Evolutionary conservation across 2,113 vertebrate species (phyloP), one percentile per base, ranked within the genome.

Genomic region (Lichenostomus cassidix): DNA sequence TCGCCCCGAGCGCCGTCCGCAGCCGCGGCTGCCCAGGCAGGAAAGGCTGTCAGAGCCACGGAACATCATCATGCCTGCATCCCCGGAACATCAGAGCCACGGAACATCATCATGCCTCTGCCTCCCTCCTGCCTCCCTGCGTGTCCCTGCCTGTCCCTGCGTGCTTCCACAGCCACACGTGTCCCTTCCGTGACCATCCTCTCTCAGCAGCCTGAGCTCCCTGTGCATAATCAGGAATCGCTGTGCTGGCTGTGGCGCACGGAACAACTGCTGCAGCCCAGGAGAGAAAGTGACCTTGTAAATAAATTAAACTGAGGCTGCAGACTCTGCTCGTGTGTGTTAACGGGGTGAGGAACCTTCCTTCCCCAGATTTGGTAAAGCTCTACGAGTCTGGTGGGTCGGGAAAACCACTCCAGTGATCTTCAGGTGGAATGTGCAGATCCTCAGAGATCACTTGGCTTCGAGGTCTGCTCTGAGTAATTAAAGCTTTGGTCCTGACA

Each of bases 81-180:
- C 50, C 11, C 1, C 10, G 74, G n/a, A n/a, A n/a, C n/a, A n/a
- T 39, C 56, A 21, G 0, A 0, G 62, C 27, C 28, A 1, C 17
- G 14, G 10, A 47, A 17, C 37, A 27, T 28, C 37, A 27, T 28
- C 39, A 21, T 41, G 35, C 49, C 49, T 22, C 15, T 19, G 46
- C n/a, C 27, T 17, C n/a, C 17, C n/a, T 6, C 14, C 67, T 12
- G 19, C 8, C 49, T 2, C 15, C 13, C 22, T 31, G 29, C 2
- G 5, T 5, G 1, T 5, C 42, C 13, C 22, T 31, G 29, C 2
- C 5, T 5, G 1, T 5, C 42, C 29, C 37, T 2, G 3, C 4
- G 22, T 9, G 19, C 31, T n/a, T 50, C 67, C 58, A 3, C 41
- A 15, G 4, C 35, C 53, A 5, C 29, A 0, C 4, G 17, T 33